phyloP scores from a whole-genome alignment of 2,888 invertebrate species.

The Dromius quadrimaculatus region DNA sequence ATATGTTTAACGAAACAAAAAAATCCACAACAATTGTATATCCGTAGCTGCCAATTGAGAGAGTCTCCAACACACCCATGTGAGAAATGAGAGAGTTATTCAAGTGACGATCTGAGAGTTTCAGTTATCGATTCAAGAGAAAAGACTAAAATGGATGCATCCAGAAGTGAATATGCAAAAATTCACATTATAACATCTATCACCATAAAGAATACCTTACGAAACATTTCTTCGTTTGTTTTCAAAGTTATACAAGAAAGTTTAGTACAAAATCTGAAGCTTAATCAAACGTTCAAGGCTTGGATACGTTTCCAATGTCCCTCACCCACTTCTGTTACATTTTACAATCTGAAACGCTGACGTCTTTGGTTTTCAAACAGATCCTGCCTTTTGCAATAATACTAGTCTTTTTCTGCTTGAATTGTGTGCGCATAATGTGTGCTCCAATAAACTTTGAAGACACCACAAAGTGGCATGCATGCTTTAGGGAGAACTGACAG shows the following conservation, averaged over 20 bases:
- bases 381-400: neutral
- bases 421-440: too few species aligned
- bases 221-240: slow-evolving; percentile 25
- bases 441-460: slow-evolving; percentile 14
- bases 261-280: neutral
- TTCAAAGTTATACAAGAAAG: slow-evolving; percentile 15
- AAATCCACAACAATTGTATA: too few species aligned
- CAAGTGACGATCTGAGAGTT: too few species aligned
- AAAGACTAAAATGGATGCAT: too few species aligned
- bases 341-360: slow-evolving; percentile 29
- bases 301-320: slow-evolving; percentile 19
- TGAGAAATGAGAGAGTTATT: too few species aligned
- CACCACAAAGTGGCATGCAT: slow-evolving; percentile 27
- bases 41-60: too few species aligned
- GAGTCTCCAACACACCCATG: too few species aligned
- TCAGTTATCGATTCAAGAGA: too few species aligned
- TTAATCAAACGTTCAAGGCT: slow-evolving; percentile 20
- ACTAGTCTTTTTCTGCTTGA: neutral
- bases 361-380: slow-evolving; percentile 42
- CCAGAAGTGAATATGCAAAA: neutral
- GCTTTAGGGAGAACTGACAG: slow-evolving; percentile 22
- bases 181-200: slow-evolving; percentile 31
- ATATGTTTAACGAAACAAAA: too few species aligned
- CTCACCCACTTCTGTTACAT: slow-evolving; percentile 19
- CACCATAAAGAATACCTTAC: slow-evolving; percentile 22